These are phyloP conservation scores for Gyps fulvus DNA, from an alignment of 2,113 vertebrate genomes.

Conservation along the genomic window DNA sequence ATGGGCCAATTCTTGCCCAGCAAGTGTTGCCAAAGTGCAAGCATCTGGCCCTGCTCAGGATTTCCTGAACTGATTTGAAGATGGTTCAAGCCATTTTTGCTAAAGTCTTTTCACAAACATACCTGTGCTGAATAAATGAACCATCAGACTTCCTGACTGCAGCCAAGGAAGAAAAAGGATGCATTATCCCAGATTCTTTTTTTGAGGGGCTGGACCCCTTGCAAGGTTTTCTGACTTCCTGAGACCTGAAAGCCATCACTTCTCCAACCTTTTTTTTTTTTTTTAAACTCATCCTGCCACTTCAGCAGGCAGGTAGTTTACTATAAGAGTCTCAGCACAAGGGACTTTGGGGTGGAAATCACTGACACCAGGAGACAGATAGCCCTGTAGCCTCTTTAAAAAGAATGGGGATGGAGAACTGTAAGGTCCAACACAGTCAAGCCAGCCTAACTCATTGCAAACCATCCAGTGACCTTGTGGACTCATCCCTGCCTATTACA, in stretches of 20 bases:
- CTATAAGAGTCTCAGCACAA: neutral
- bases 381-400: neutral
- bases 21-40: neutral
- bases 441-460: neutral
- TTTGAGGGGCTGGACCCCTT: neutral
- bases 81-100: neutral
- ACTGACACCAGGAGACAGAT: rapidly evolving
- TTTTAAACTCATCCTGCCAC: neutral
- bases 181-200: neutral
- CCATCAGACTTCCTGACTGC: neutral
- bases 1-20: neutral
- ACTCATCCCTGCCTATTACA: neutral
- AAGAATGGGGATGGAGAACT: neutral
- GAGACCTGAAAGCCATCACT: neutral
- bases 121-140: neutral
- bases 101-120: neutral
- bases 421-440: neutral
- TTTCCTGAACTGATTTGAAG: neutral
- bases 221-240: neutral
- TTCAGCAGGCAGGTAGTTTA: neutral
- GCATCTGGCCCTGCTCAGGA: neutral
- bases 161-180: neutral
- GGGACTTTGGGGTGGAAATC: neutral
- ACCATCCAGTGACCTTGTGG: neutral
- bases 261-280: neutral